phyloP scores from a whole-genome alignment of 2,113 vertebrate genomes.

The Passerina amoena region DNA sequence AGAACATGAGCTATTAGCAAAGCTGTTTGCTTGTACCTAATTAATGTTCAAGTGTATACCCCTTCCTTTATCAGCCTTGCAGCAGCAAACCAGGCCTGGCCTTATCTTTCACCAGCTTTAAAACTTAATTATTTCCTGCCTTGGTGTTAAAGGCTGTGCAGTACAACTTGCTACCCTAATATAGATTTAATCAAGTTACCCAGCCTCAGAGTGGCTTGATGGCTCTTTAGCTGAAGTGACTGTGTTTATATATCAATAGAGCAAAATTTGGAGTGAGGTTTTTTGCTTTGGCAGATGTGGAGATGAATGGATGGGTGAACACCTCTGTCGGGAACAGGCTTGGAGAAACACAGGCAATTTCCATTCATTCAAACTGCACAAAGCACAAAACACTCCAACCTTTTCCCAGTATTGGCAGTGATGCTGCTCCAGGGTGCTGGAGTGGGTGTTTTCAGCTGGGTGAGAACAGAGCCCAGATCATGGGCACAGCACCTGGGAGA shows the following conservation, averaged over 20 bases:
- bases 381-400: not conserved
- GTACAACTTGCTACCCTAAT: constrained; percentile 56
- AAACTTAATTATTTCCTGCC: constrained; percentile 81
- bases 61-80: constrained; percentile 75
- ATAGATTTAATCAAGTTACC: constrained; percentile 68
- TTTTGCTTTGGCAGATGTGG: not conserved
- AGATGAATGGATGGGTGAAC: not conserved
- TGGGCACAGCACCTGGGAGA: not conserved
- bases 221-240: constrained; percentile 56
- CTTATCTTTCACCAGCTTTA: constrained; percentile 78
- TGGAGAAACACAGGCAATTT: not conserved
- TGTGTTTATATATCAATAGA: not conserved
- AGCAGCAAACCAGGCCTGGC: constrained; percentile 66
- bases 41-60: constrained; percentile 77
- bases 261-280: not conserved
- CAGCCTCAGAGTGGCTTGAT: constrained; percentile 48
- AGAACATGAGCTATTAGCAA: constrained; percentile 81
- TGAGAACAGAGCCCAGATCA: not conserved
- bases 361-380: not conserved
- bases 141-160: constrained; percentile 62
- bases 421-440: not conserved
- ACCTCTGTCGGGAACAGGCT: not conserved
- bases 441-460: not conserved
- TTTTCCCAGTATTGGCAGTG: not conserved
- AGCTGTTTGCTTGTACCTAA: constrained; percentile 85